These are phyloP conservation scores for Dascillus cervinus DNA, from an alignment of 2,888 invertebrate genomes.

Conservation along the genomic window DNA sequence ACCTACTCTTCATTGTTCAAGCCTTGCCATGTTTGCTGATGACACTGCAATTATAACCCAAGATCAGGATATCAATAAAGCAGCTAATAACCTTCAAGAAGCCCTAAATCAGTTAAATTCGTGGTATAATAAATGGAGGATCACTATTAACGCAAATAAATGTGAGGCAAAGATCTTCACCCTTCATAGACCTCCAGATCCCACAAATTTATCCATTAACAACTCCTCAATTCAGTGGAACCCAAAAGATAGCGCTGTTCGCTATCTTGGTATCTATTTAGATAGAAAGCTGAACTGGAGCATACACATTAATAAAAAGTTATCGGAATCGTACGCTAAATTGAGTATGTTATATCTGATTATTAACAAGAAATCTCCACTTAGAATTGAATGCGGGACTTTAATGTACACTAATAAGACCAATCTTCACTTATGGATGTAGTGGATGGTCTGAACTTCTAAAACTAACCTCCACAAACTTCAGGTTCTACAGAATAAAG, in stretches of 20 bases:
- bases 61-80: constrained; percentile 2
- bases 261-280: constrained; percentile 3
- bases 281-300: constrained; percentile 1
- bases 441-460: too few relatives aligned
- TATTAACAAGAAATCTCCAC: too few relatives aligned
- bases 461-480: too few relatives aligned
- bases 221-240: constrained; percentile 2
- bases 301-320: too few relatives aligned
- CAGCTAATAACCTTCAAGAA: constrained; percentile 2
- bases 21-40: constrained; percentile 3
- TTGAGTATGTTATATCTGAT: too few relatives aligned
- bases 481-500: too few relatives aligned
- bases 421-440: too few relatives aligned
- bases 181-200: constrained; percentile 1
- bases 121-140: constrained; percentile 6
- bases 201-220: constrained; percentile 1
- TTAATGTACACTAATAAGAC: too few relatives aligned
- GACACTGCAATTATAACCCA: constrained; percentile 4
- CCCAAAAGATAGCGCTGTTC: constrained; percentile 2
- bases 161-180: constrained; percentile 4
- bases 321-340: too few relatives aligned
- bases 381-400: too few relatives aligned
- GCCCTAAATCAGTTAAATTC: not conserved
- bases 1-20: not conserved
- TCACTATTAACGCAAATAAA: constrained; percentile 2